Base-by-base conservation (phyloP, 2,888 invertebrate species). In the Melanostoma mellinum region DNA sequence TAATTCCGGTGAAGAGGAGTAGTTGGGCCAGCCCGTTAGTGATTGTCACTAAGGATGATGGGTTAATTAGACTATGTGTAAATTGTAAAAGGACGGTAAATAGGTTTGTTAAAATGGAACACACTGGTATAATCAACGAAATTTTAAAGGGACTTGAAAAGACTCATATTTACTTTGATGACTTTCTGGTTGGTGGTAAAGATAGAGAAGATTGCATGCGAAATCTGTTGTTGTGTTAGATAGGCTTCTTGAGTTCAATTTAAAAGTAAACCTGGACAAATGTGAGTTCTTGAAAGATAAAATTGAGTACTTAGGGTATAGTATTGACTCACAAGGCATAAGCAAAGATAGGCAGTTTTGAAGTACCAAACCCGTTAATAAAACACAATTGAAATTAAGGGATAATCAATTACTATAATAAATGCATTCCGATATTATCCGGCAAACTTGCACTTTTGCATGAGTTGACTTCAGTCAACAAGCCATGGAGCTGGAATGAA, bases 21-120 rank as follows among this genome's bases (percentile, higher is more conserved):
- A 69, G 86, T 30, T 88, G 86, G 87, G 87, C 87, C n/a, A 85
- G 85, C 60, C 88, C 88, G 20, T 20, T 20, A 20, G 20, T 20
- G 20, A 20, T 20, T 20, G 20, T 20, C 20, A 20, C 0, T 20
- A 88, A 88, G 69, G 33, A 42, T 9, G 65, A 60, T 60, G 67
- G 55, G 6, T 55, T 50, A 9, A 73, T 73, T 35, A 32, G 89
- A 56, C 79, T 89, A 30, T 88, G 88, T 86, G 86, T 88, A 1
- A 88, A 90, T 86, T 88, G 86, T 36, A 88, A 88, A 63, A 73
- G 75, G 35, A 88, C 88, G 0, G 48, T 85, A 1, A 82, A 85
- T 68, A 77, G 52, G 30, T 71, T 20, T 36, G 44, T 77, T 2
- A 30, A 87, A 36, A 77, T 77, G 20, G 88, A 88, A 20, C 86